phyloP scores from a whole-genome alignment of 2,888 invertebrate genomes.

The Achlya flavicornis region DNA sequence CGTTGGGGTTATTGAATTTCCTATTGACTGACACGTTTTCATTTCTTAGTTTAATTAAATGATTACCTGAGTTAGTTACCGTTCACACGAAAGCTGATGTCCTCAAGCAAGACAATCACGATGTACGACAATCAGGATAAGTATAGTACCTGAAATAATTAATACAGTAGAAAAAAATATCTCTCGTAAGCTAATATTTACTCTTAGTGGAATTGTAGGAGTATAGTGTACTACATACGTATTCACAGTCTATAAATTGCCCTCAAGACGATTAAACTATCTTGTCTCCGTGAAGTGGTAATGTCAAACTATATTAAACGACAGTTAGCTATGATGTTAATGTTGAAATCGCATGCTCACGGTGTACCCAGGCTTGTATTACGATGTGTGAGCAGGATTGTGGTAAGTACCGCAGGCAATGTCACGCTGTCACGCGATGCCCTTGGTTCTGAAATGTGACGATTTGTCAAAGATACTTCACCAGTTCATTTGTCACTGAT shows the following conservation, averaged over 20 bases:
- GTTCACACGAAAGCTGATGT: not conserved
- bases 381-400: constrained; percentile 54
- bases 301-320: constrained; percentile 23
- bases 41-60: not conserved
- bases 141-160: no score
- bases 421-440: constrained; percentile 58
- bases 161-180: no score
- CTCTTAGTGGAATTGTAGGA: not conserved
- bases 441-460: constrained; percentile 32
- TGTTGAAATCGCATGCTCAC: constrained; percentile 44
- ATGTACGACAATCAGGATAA: not conserved
- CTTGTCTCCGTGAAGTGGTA: constrained; percentile 18
- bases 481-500: not conserved
- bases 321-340: constrained; percentile 27
- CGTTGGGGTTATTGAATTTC: not conserved
- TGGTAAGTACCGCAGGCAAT: constrained; percentile 32
- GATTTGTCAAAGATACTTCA: constrained; percentile 24
- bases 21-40: not conserved
- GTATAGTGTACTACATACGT: not conserved
- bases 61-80: not conserved
- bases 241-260: not conserved
- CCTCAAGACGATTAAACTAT: constrained; percentile 9
- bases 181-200: no score
- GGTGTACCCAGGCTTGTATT: constrained; percentile 44
- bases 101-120: not conserved